phyloP scores from a whole-genome alignment of 1,140 invertebrate species.

The Euwallacea similis region DNA sequence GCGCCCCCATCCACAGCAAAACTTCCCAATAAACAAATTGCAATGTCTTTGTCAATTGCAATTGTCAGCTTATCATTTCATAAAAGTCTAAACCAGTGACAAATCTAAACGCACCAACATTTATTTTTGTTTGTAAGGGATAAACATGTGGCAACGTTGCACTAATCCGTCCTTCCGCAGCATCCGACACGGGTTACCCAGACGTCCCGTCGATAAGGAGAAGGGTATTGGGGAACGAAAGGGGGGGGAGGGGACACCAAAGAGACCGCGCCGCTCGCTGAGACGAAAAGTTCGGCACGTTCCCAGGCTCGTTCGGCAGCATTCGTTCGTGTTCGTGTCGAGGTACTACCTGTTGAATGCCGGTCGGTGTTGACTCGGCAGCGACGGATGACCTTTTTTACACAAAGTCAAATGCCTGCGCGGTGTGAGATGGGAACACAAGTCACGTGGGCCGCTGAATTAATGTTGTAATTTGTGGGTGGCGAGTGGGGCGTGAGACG shows the following conservation, averaged over 20 bases:
- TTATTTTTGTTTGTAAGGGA: too few relatives aligned
- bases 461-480: constrained; percentile 1
- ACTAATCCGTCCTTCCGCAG: constrained; percentile 23
- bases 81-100: too few relatives aligned
- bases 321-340: constrained; percentile 22
- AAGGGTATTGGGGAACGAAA: not conserved
- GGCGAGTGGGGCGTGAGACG: not conserved
- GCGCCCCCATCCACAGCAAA: too few relatives aligned
- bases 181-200: constrained; percentile 37
- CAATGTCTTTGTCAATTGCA: too few relatives aligned
- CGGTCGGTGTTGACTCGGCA: constrained; percentile 14
- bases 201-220: constrained; percentile 5
- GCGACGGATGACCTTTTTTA: constrained; percentile 29
- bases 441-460: constrained; percentile 23
- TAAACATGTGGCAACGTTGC: constrained; percentile 22
- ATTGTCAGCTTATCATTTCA: too few relatives aligned
- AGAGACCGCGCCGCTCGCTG: constrained; percentile 36
- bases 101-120: too few relatives aligned
- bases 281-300: constrained; percentile 43
- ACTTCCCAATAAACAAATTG: too few relatives aligned
- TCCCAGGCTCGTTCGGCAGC: constrained; percentile 39
- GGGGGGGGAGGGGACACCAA: constrained; percentile 12
- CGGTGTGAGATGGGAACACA: constrained; percentile 10
- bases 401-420: not conserved
- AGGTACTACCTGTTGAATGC: constrained; percentile 32